Evolutionary conservation across 2,888 invertebrate genomes (phyloP).

Genomic region (Blastobasis adustella): DNA sequence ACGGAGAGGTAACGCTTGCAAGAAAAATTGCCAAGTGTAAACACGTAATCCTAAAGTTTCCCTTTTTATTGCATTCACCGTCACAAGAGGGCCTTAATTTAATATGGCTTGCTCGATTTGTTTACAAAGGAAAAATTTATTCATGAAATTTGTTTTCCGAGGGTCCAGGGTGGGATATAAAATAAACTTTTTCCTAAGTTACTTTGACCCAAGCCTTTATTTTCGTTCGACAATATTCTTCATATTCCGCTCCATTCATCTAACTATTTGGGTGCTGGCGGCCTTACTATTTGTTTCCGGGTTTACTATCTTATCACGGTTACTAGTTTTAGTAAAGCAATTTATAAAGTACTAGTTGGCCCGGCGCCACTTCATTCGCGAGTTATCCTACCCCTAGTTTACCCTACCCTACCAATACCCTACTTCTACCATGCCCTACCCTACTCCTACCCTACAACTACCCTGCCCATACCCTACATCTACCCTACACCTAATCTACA

Average conservation of each 20-base stretch:
- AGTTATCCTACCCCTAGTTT: too few species aligned
- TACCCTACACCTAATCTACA: too few species aligned
- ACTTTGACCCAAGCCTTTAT: slow-evolving; percentile 36
- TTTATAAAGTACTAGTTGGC: too few species aligned
- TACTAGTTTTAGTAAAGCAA: too few species aligned
- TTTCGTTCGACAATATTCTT: slow-evolving; percentile 33
- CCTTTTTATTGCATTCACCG: slow-evolving; percentile 49
- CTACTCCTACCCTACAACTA: too few species aligned
- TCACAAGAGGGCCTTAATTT: slow-evolving; percentile 58
- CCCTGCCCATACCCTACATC: too few species aligned
- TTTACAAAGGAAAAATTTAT: slow-evolving; percentile 73
- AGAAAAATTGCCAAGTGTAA: slow-evolving; percentile 18
- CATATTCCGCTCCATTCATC: slow-evolving; percentile 31
- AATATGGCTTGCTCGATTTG: slow-evolving; percentile 68
- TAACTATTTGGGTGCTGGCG: slow-evolving; percentile 10
- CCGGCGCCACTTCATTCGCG: too few species aligned
- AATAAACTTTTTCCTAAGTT: slow-evolving; percentile 61
- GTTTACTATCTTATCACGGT: not conserved
- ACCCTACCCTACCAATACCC: too few species aligned
- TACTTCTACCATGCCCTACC: too few species aligned
- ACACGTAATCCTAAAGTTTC: slow-evolving; percentile 30
- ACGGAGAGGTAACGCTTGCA: not conserved
- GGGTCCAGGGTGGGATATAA: slow-evolving; percentile 48
- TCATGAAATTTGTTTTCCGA: slow-evolving; percentile 70
- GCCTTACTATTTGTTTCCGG: slow-evolving; percentile 2